phyloP scores from a whole-genome alignment of 2,888 invertebrate genomes.

The Orthosia incerta region DNA sequence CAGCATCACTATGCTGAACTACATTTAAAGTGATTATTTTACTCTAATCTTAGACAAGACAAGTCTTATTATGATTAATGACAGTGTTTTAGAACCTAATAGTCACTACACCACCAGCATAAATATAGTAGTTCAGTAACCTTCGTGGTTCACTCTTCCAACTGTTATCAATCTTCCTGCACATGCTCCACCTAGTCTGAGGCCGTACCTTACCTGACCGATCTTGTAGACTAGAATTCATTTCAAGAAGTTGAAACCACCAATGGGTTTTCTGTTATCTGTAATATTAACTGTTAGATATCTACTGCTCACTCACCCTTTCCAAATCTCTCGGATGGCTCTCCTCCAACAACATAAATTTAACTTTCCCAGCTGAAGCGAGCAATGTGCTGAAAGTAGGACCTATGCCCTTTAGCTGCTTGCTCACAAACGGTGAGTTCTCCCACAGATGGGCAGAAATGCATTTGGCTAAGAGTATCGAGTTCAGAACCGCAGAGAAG shows the following conservation, averaged over 20 bases:
- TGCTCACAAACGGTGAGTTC: constrained; percentile 92
- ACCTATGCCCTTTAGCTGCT: constrained; percentile 94
- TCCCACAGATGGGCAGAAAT: constrained; percentile 94
- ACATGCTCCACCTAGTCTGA: neutral
- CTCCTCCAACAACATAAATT: constrained; percentile 92
- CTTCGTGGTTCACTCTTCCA: neutral
- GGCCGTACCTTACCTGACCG: neutral
- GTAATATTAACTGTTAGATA: too few relatives aligned
- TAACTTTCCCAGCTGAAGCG: constrained; percentile 92
- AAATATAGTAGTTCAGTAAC: neutral
- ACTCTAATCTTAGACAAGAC: too few relatives aligned
- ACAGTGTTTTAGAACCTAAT: too few relatives aligned
- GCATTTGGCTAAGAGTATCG: constrained; percentile 93
- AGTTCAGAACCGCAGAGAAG: constrained; percentile 91
- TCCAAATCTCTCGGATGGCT: constrained; percentile 94
- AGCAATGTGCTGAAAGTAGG: constrained; percentile 92
- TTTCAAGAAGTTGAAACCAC: neutral
- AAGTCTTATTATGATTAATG: too few relatives aligned
- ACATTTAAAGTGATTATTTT: too few relatives aligned
- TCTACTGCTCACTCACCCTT: constrained; percentile 84
- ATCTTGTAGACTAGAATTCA: neutral
- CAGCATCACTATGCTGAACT: too few relatives aligned
- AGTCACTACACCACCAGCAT: too few relatives aligned
- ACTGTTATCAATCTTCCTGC: neutral
- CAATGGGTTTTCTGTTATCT: too few relatives aligned